Percentiles rank a stretch among this genome's conserved stretches.
These are phyloP conservation scores for Trachemys scripta DNA, from an alignment of 2,113 vertebrate genomes.

Conservation along the genomic window DNA sequence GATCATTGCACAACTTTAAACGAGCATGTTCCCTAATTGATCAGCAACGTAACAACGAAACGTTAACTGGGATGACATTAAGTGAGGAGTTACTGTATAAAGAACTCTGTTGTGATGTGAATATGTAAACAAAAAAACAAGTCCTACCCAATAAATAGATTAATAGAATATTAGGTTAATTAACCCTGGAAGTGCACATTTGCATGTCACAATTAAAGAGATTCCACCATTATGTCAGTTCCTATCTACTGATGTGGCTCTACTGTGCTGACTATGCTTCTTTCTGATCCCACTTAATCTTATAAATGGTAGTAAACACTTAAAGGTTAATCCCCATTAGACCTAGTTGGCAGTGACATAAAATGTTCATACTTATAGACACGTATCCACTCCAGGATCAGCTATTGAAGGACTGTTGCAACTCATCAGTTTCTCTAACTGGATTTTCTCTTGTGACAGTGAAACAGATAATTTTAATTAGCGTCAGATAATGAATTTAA, in stretches of 20 bases:
- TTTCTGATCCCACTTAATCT: not conserved
- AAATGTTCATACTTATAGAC: slow-evolving; percentile 2
- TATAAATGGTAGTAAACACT: not conserved
- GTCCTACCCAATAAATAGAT: accelerated
- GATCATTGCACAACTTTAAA: too few species aligned
- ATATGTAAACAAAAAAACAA: not conserved
- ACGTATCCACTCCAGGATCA: not conserved
- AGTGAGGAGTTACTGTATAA: not conserved
- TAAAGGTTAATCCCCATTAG: slow-evolving; percentile 53
- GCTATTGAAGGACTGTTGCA: slow-evolving; percentile 14
- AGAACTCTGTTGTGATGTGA: not conserved
- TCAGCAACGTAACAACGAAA: too few species aligned
- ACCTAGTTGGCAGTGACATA: not conserved
- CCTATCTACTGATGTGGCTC: not conserved
- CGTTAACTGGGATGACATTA: too few species aligned
- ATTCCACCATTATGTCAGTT: not conserved
- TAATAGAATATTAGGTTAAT: not conserved
- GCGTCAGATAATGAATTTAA: slow-evolving; percentile 75
- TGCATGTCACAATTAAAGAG: not conserved
- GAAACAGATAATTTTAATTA: slow-evolving; percentile 78
- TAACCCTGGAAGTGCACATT: not conserved
- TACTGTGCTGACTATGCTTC: not conserved
- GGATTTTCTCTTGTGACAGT: slow-evolving; percentile 74
- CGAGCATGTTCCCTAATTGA: too few species aligned
- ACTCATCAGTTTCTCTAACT: slow-evolving; percentile 69